A percentile compares a stretch with the other conserved stretches of the same genome.
These are phyloP conservation scores for Bradypus variegatus DNA, from an alignment of 2,797 vertebrate genomes.

Conservation along the genomic window DNA sequence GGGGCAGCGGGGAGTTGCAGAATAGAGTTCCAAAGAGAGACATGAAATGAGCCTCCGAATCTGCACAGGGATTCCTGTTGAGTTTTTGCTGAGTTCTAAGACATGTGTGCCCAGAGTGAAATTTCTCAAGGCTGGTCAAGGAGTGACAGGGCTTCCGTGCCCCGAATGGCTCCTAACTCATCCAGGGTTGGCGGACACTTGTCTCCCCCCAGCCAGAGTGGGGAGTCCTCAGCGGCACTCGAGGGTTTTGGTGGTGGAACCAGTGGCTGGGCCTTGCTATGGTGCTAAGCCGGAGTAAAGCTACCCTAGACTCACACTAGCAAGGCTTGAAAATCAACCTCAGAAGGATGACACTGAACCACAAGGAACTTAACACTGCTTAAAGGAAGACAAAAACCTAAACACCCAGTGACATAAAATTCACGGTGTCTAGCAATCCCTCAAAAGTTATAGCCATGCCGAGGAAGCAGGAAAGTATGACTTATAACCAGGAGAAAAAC, in stretches of 20 bases:
- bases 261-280: background rate
- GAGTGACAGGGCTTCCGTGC: background rate
- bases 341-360: background rate
- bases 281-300: background rate
- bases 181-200: fast-evolving
- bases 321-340: background rate
- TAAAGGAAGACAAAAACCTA: background rate
- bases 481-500: background rate
- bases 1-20: background rate
- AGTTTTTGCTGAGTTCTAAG: too few species aligned
- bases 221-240: background rate
- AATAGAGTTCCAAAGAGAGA: background rate
- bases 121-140: background rate
- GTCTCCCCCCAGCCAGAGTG: background rate
- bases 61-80: background rate
- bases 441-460: too few species aligned
- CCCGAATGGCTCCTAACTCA: too few species aligned
- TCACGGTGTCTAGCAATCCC: background rate
- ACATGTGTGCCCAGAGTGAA: fast-evolving
- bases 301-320: background rate
- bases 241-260: background rate
- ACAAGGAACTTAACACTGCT: background rate
- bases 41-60: background rate
- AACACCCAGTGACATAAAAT: background rate
- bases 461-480: background rate